Conservation (phyloP, 2,888 invertebrate genomes). For the Conomelus anceps region DNA sequence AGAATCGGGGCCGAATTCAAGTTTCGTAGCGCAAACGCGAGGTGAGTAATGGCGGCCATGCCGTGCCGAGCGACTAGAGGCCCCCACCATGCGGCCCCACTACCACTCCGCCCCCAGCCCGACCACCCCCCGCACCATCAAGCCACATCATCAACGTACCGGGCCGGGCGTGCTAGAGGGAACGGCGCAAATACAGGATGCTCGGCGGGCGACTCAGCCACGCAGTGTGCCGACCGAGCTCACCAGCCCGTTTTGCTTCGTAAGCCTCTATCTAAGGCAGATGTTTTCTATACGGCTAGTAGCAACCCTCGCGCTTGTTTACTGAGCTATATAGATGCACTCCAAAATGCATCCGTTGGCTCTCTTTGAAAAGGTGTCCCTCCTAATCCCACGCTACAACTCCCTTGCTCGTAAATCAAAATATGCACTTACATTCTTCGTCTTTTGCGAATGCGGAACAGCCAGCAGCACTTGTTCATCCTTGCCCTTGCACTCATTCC, state of each 20-base stretch:
- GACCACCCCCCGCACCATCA: conserved; percentile 18
- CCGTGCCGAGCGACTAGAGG: conserved; percentile 16
- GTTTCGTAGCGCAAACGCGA: not conserved
- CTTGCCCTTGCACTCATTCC: not conserved
- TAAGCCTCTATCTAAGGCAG: not conserved
- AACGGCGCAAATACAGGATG: conserved; percentile 45
- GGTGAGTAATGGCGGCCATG: conserved; percentile 10
- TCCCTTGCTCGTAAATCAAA: not conserved
- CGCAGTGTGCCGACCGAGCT: conserved; percentile 27
- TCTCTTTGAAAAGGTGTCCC: not conserved
- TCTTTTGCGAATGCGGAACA: not conserved
- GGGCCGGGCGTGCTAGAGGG: conserved; percentile 32
- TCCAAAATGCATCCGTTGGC: not conserved
- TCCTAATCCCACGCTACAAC: not conserved
- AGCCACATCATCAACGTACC: conserved; percentile 20
- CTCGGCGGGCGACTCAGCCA: conserved; percentile 39
- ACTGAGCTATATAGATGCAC: not conserved
- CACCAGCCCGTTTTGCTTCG: not conserved
- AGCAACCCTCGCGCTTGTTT: not conserved
- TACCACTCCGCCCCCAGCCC: conserved; percentile 12
- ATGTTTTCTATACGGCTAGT: not conserved
- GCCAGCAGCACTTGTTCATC: not conserved
- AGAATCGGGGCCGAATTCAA: not conserved
- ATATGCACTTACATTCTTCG: not conserved
- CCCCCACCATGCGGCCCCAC: conserved; percentile 15